Evolutionary conservation across 2,888 invertebrate genomes (phyloP).

Genomic region (Vesta saturnalis): DNA sequence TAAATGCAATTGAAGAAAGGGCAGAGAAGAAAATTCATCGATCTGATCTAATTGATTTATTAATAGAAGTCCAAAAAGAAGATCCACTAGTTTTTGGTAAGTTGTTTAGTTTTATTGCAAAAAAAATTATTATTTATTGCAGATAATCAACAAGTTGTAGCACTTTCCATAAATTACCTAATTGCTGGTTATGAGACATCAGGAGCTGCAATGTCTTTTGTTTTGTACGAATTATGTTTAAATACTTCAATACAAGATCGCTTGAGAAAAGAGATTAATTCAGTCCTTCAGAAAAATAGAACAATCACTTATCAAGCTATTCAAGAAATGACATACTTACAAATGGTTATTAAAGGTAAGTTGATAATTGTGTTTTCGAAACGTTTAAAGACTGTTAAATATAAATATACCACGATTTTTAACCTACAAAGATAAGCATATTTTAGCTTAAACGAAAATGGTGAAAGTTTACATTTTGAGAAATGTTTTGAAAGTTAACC

Average conservation of each 20-base stretch:
- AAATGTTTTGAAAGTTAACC: no score
- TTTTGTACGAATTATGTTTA: constrained; percentile 61
- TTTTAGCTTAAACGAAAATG: no score
- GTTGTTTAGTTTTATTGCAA: no score
- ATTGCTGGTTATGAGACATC: constrained; percentile 67
- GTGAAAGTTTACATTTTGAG: no score
- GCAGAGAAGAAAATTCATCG: background rate
- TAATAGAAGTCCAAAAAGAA: background rate
- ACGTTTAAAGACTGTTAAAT: no score
- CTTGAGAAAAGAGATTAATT: constrained; percentile 60
- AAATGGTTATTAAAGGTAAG: constrained; percentile 64
- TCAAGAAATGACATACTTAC: constrained; percentile 64
- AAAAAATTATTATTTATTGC: background rate
- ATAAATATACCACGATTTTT: no score
- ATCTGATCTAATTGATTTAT: constrained; percentile 15
- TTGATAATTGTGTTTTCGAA: no score
- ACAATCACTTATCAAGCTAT: constrained; percentile 62
- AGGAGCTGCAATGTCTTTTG: constrained; percentile 61
- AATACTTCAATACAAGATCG: constrained; percentile 62
- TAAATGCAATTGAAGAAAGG: constrained; percentile 46
- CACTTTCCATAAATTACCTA: constrained; percentile 64
- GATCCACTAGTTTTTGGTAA: background rate
- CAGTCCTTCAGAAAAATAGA: constrained; percentile 53
- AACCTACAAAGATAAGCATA: no score
- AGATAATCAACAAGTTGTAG: constrained; percentile 49